Conservation (phyloP, 2,797 vertebrate genomes). For the Galaxias olidus region DNA sequence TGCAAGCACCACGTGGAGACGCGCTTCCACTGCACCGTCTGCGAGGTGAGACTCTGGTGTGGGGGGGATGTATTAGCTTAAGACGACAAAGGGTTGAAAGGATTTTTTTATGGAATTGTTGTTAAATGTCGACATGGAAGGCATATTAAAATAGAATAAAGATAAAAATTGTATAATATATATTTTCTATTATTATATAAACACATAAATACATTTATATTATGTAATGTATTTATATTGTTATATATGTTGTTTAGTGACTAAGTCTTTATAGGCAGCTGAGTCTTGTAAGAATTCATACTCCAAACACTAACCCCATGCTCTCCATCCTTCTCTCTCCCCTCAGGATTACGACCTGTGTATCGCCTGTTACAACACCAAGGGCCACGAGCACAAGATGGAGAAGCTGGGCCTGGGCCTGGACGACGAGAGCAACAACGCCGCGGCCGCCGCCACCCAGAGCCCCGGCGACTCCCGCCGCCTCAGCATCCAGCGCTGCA, state of each 20-base stretch:
- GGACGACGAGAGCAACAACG: conserved; percentile 93
- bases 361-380: conserved; percentile 96
- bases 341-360: conserved; percentile 95
- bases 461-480: conserved; percentile 94
- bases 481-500: conserved; percentile 97
- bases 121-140: too few relatives aligned
- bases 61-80: background rate
- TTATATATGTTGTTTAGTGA: too few relatives aligned
- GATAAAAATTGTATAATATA: too few relatives aligned
- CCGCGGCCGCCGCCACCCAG: conserved; percentile 88
- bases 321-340: background rate
- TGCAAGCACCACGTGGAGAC: conserved; percentile 98
- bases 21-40: conserved; percentile 96
- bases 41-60: conserved; percentile 80
- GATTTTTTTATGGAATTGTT: background rate
- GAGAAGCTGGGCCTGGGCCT: conserved; percentile 94
- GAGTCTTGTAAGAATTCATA: background rate
- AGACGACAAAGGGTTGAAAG: background rate
- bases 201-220: too few relatives aligned
- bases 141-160: too few relatives aligned
- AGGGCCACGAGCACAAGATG: conserved; percentile 99
- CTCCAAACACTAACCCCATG: background rate
- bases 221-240: too few relatives aligned
- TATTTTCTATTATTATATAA: too few relatives aligned
- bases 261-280: background rate